These are phyloP conservation scores for Sarcophaga subvicina DNA, from an alignment of 2,888 invertebrate species.

Conservation along the genomic window DNA sequence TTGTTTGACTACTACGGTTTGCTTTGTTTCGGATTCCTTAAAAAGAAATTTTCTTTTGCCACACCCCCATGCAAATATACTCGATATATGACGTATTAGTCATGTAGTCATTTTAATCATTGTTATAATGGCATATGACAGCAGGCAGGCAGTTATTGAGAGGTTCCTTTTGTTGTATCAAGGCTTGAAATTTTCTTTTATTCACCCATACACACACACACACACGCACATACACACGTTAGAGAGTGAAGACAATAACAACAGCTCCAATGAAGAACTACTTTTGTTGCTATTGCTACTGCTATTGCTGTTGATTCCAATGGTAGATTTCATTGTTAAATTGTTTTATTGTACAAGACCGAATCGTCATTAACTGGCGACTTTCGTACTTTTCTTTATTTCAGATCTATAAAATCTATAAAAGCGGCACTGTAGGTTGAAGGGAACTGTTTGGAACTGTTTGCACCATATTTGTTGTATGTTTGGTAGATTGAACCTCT, in stretches of 20 bases:
- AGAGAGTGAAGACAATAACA: neutral
- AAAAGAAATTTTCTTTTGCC: neutral
- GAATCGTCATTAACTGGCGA: neutral
- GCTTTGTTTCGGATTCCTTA: neutral
- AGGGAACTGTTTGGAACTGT: too few species aligned
- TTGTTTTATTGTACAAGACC: neutral
- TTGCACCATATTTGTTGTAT: too few species aligned
- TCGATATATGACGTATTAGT: too few species aligned
- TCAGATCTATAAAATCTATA: neutral
- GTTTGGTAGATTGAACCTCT: too few species aligned
- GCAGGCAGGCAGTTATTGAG: conserved; percentile 46
- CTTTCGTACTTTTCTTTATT: neutral
- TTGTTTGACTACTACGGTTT: neutral
- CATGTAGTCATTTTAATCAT: neutral
- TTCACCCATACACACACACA: neutral
- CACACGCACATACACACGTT: too few species aligned
- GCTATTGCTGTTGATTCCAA: conserved; percentile 1
- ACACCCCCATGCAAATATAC: conserved; percentile 1
- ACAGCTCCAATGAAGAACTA: neutral
- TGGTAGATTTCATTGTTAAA: neutral
- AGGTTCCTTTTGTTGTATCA: conserved; percentile 45
- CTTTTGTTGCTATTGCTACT: neutral
- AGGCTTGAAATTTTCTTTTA: neutral
- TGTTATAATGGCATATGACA: conserved; percentile 55
- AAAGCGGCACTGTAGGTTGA: too few species aligned